Evolutionary conservation across 1,140 invertebrate species (phyloP), one percentile per base, ranked within the genome.

Genomic region (Zophobas morio): DNA sequence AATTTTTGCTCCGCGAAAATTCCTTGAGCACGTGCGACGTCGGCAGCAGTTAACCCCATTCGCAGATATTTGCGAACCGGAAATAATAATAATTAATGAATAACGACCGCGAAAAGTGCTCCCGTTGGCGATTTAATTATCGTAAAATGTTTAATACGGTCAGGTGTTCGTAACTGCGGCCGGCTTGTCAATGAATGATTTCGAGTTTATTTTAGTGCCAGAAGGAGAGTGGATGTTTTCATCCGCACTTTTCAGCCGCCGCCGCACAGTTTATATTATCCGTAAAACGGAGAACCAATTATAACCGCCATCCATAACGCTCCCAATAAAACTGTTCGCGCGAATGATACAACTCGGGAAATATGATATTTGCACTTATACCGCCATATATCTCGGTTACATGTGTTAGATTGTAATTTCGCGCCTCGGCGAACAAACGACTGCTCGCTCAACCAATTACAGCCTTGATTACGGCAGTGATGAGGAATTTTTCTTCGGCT

Each of bases 341-440:
- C 76, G 78, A 78, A 81, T 81, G 72, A 82, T 81, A 81, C 80
- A 79, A 20, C 66, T 46, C 77, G 42, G 75, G 63, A 81, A 81
- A 73, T 82, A 81, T 82, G 78, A 81, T 79, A 82, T 82, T 82
- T 82, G 79, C 80, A 82, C 81, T 81, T 80, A 82, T 78, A 80
- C 77, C 81, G 71, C 70, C 80, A 77, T 80, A 82, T 81, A 82
- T 82, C 80, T 80, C 79, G 66, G 78, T 81, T 81, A 81, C 77
- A 81, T 81, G 77, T 81, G 71, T 74, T 74, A 40, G 53, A 57
- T 57, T 57, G 72, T 57, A 74, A 74, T 71, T 71, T 71, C 39
- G 34, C 36, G 70, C 46, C 33, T 39, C 32, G 42, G 6, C 4
- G 70, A 42, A 33, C 70, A 49, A 49, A 49, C 46, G 70, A 71